Conservation (phyloP, 2,113 vertebrate species). For the Cyanoramphus novaezelandiae region DNA sequence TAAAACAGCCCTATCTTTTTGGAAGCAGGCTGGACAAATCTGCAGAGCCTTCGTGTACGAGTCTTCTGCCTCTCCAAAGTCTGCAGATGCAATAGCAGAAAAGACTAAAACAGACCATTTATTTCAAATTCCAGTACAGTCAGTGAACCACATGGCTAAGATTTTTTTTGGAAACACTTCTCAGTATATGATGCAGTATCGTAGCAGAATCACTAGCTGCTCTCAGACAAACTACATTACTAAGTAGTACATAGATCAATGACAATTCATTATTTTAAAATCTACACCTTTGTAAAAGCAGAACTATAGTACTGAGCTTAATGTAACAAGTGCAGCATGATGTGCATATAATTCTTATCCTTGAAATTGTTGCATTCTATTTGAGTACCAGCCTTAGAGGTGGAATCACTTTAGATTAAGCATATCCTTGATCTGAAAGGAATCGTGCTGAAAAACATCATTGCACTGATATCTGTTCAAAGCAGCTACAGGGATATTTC, state of each 20-base stretch:
- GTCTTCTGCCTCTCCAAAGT: constrained; percentile 81
- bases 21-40: constrained; percentile 81
- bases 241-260: not conserved
- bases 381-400: not conserved
- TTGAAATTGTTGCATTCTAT: not conserved
- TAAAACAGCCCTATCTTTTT: constrained; percentile 83
- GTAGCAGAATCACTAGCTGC: not conserved
- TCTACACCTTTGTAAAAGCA: not conserved
- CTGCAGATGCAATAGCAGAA: constrained; percentile 63
- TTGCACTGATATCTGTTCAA: not conserved
- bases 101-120: not conserved
- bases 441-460: not conserved
- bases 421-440: not conserved
- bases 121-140: not conserved
- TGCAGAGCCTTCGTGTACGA: constrained; percentile 80
- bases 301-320: not conserved
- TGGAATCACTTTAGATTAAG: not conserved
- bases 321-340: not conserved
- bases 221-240: not conserved
- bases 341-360: not conserved
- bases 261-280: not conserved
- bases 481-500: not conserved
- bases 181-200: not conserved
- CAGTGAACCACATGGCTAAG: not conserved
- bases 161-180: not conserved